phyloP scores from a whole-genome alignment of 1,140 invertebrate genomes.

The Cecropterus lyciades region DNA sequence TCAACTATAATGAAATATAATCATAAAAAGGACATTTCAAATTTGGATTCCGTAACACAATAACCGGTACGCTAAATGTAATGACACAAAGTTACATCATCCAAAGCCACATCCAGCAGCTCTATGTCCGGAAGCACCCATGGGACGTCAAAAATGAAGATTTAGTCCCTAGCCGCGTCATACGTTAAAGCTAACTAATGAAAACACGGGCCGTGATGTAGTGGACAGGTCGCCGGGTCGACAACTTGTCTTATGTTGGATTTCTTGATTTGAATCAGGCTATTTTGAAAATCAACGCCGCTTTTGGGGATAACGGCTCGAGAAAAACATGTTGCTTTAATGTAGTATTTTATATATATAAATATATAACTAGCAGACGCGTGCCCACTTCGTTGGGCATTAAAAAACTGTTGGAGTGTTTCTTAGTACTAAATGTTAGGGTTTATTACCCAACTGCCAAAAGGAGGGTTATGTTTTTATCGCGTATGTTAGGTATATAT shows the following conservation, averaged over 20 bases:
- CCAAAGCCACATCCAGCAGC: constrained; percentile 44
- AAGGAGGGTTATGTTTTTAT: no score
- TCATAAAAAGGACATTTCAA: no score
- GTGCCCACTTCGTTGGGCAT: no score
- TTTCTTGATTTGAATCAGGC: constrained; percentile 14
- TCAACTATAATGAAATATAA: no score
- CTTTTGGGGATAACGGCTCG: background rate
- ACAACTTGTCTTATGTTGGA: constrained; percentile 40
- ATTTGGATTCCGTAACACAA: no score
- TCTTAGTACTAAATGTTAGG: no score
- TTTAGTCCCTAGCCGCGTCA: constrained; percentile 80
- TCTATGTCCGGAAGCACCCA: constrained; percentile 48
- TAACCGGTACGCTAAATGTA: no score
- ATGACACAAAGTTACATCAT: no score
- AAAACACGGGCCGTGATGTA: constrained; percentile 76
- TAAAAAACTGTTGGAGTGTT: no score
- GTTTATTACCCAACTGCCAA: no score
- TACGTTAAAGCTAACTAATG: constrained; percentile 78
- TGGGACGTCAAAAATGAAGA: constrained; percentile 83
- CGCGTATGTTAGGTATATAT: no score
- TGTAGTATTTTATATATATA: background rate
- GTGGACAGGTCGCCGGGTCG: constrained; percentile 47
- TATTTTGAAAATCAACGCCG: background rate
- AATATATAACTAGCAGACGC: no score
- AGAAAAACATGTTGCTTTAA: background rate